phyloP scores from a whole-genome alignment of 2,797 vertebrate species.

The Fundulus diaphanus region DNA sequence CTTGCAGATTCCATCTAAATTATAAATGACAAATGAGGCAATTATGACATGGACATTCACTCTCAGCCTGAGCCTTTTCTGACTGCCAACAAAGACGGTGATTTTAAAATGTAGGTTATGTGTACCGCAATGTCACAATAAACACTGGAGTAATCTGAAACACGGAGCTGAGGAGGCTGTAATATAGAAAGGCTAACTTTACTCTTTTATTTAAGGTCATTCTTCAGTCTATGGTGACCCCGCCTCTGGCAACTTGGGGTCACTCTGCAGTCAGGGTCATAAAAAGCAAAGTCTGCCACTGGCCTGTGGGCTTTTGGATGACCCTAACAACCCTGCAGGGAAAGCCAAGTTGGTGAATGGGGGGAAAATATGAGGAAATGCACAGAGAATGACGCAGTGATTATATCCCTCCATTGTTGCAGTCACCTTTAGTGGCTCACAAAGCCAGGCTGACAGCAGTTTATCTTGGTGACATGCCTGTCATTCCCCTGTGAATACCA shows the following conservation, averaged over 20 bases:
- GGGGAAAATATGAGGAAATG: not conserved
- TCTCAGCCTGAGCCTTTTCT: not conserved
- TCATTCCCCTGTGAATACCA: slow-evolving; percentile 47
- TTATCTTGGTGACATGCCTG: slow-evolving; percentile 49
- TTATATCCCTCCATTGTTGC: slow-evolving; percentile 36
- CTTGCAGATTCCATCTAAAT: not conserved
- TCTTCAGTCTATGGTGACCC: slow-evolving; percentile 43
- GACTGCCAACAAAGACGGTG: not conserved
- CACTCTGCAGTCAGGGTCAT: slow-evolving; percentile 56
- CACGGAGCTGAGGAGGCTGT: not conserved
- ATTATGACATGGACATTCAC: not conserved
- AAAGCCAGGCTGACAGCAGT: slow-evolving; percentile 54
- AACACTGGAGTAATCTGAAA: slow-evolving; percentile 8
- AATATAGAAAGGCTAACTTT: slow-evolving; percentile 37
- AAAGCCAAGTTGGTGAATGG: slow-evolving; percentile 39
- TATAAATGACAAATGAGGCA: not conserved
- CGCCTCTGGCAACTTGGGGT: slow-evolving; percentile 48
- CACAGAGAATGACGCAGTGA: slow-evolving; percentile 35
- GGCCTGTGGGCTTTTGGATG: slow-evolving; percentile 21
- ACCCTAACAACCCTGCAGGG: slow-evolving; percentile 26
- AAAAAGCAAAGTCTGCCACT: slow-evolving; percentile 37
- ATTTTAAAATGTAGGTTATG: not conserved
- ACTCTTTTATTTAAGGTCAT: slow-evolving; percentile 51
- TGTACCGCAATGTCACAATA: not conserved
- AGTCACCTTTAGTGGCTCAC: slow-evolving; percentile 38